A percentile compares a stretch with the other conserved stretches of the same genome.
Conservation (phyloP, 1,140 invertebrate species). For the Mylabris phalerata region DNA sequence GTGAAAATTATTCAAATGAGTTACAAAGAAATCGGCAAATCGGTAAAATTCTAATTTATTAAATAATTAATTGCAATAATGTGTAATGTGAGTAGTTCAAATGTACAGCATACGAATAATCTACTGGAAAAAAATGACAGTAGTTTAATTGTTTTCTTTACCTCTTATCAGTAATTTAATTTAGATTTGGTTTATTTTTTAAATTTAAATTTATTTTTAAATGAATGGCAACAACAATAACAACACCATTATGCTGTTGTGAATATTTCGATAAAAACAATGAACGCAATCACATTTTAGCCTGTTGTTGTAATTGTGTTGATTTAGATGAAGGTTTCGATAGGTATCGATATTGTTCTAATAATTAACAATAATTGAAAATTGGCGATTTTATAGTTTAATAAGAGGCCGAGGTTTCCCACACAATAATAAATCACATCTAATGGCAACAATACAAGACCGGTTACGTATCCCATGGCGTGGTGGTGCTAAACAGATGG, state of each 20-base stretch:
- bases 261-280: slow-evolving; percentile 48
- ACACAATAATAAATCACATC: slow-evolving; percentile 11
- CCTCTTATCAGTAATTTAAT: too few species aligned
- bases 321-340: slow-evolving; percentile 48
- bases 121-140: too few species aligned
- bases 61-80: too few species aligned
- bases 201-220: too few species aligned
- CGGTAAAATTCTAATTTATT: too few species aligned
- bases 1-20: too few species aligned
- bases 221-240: too few species aligned
- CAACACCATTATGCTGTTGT: slow-evolving; percentile 48
- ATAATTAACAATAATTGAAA: not conserved
- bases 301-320: slow-evolving; percentile 52
- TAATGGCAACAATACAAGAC: slow-evolving; percentile 46
- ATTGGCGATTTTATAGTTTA: slow-evolving; percentile 27
- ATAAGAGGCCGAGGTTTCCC: slow-evolving; percentile 28
- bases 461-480: slow-evolving; percentile 50
- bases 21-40: too few species aligned
- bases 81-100: too few species aligned
- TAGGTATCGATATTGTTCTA: slow-evolving; percentile 32
- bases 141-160: too few species aligned
- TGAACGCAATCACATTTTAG: slow-evolving; percentile 48
- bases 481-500: slow-evolving; percentile 48
- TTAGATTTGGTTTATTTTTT: too few species aligned
- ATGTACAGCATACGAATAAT: too few species aligned